Percentiles rank a stretch among this genome's conserved stretches.
Evolutionary conservation across 2,113 vertebrate genomes (phyloP).

Genomic region (Chrysochloris asiatica): DNA sequence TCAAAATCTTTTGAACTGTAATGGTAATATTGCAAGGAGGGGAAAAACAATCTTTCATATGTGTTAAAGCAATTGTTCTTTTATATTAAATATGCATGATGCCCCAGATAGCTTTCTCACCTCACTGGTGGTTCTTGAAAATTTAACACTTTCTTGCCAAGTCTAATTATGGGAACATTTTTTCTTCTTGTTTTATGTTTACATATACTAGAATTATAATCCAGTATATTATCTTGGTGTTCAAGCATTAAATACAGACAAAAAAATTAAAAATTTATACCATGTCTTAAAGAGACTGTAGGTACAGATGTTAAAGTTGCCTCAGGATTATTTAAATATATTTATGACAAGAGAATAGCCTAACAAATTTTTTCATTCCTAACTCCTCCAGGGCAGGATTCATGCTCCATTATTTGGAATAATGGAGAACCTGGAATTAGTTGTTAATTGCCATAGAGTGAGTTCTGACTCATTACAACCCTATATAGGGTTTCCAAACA

Average conservation of each 20-base stretch:
- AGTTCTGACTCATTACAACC: too few relatives aligned
- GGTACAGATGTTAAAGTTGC: neutral
- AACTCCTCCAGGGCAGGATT: too few relatives aligned
- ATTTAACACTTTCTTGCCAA: neutral
- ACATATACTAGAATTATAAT: neutral
- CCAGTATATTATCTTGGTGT: neutral
- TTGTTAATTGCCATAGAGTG: too few relatives aligned
- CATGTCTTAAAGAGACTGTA: neutral
- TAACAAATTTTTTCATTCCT: too few relatives aligned
- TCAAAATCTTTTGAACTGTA: slow-evolving; percentile 27
- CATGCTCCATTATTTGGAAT: too few relatives aligned
- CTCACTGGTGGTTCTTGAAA: neutral
- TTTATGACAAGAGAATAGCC: too few relatives aligned
- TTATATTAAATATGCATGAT: slow-evolving; percentile 53
- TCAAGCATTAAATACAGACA: neutral
- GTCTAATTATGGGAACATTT: neutral
- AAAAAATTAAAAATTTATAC: neutral
- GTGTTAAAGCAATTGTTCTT: slow-evolving; percentile 40
- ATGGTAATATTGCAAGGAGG: slow-evolving; percentile 10
- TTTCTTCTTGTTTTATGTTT: neutral
- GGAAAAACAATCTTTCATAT: neutral
- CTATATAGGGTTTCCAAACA: too few relatives aligned
- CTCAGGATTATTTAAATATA: neutral
- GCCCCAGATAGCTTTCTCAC: neutral
- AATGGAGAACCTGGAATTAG: too few relatives aligned